phyloP scores from a whole-genome alignment of 2,888 invertebrate genomes.

The Cylindroiulus punctatus region DNA sequence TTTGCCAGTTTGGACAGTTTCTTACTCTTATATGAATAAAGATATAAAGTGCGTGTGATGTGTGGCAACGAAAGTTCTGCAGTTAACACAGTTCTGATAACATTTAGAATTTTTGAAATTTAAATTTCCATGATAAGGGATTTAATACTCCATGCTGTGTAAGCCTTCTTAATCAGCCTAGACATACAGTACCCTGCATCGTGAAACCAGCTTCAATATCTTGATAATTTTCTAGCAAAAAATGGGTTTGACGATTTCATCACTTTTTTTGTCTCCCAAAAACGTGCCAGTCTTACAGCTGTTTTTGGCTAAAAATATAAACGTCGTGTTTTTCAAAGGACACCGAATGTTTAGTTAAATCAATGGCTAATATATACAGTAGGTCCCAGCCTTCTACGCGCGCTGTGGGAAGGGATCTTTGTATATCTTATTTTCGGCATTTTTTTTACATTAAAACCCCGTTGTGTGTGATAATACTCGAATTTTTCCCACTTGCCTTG shows the following conservation, averaged over 20 bases:
- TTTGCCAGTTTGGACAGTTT: no score
- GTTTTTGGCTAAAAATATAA: constrained; percentile 33
- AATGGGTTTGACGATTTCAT: background rate
- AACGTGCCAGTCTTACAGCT: constrained; percentile 14
- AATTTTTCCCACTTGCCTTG: constrained; percentile 2
- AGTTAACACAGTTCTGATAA: no score
- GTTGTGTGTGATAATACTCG: constrained; percentile 39
- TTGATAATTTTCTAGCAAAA: background rate
- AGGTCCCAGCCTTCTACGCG: constrained; percentile 27
- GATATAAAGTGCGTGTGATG: no score
- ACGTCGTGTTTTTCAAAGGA: constrained; percentile 30
- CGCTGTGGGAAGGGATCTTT: constrained; percentile 39
- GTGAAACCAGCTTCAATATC: constrained; percentile 17
- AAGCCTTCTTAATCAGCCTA: no score
- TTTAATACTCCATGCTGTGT: no score
- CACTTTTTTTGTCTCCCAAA: background rate
- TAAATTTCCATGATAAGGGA: no score
- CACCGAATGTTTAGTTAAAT: constrained; percentile 47
- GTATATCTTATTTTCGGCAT: constrained; percentile 45
- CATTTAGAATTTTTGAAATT: no score
- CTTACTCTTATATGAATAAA: no score
- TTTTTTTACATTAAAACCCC: constrained; percentile 45
- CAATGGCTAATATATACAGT: constrained; percentile 45
- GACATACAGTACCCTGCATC: no score
- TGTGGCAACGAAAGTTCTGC: no score